Percentiles rank a stretch among this genome's conserved stretches.
phyloP scores from a whole-genome alignment of 1,140 invertebrate genomes.

The Macrotrachela quadricornifera region DNA sequence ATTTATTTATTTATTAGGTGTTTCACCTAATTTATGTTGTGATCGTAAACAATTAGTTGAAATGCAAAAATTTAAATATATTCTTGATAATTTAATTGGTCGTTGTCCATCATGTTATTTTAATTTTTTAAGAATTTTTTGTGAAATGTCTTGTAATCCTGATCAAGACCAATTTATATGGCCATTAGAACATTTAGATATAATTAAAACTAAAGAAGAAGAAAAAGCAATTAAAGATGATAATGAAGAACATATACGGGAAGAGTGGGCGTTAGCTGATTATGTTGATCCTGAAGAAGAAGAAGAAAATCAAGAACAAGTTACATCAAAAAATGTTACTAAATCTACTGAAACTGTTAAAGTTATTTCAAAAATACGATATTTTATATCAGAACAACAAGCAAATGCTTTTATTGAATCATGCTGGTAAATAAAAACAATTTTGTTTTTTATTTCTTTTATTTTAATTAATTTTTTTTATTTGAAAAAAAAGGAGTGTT shows the following conservation, averaged over 20 bases:
- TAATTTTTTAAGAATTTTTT: constrained; percentile 6
- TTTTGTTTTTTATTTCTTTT: too few relatives aligned
- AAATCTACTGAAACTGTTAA: neutral
- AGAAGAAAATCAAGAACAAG: neutral
- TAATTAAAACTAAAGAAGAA: neutral
- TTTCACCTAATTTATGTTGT: too few relatives aligned
- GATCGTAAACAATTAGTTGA: too few relatives aligned
- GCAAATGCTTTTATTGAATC: constrained; percentile 2
- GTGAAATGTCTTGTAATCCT: constrained; percentile 6
- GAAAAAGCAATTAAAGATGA: neutral
- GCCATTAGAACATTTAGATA: neutral
- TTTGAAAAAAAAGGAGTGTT: too few relatives aligned
- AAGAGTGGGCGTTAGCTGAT: too few relatives aligned
- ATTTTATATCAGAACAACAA: neutral
- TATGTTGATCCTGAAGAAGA: neutral
- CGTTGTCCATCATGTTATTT: constrained; percentile 6
- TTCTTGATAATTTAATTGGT: neutral
- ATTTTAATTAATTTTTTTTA: too few relatives aligned
- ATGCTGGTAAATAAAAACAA: neutral
- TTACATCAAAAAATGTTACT: neutral
- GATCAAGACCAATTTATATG: constrained; percentile 3
- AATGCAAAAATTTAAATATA: too few relatives aligned
- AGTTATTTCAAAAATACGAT: neutral
- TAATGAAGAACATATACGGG: too few relatives aligned
- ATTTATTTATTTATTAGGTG: too few relatives aligned